Evolutionary conservation across 2,888 invertebrate species (phyloP), one percentile per base, ranked within the genome.

Genomic region (Atethmia centrago): DNA sequence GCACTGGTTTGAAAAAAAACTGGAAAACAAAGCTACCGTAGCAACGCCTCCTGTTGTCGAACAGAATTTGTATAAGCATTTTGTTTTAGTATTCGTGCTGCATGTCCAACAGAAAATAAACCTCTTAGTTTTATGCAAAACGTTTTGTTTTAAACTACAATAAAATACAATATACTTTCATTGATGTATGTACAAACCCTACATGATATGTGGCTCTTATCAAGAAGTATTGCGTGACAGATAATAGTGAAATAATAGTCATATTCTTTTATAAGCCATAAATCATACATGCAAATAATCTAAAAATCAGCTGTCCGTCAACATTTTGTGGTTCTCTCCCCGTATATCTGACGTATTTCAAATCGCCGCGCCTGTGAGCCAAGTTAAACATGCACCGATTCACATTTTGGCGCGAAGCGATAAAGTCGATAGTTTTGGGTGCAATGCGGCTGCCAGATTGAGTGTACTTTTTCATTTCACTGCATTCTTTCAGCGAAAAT

Each of bases 391-490:
- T 85, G 85, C 87, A 80, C 56, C 82, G 71, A 73, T 85, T 82
- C 81, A 86, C 87, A 84, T 80, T 85, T 87, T 86, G 83, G 83
- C 85, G 80, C 66, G 78, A 78, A 84, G 67, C 74, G 67, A 78
- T 75, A 75, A 81, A 82, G 83, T 86, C 85, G 71, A 89, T 89
- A 87, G 85, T 81, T 89, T 84, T 84, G 82, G 82, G 85, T 88
- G 90, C 90, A 91, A 84, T 90, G 91, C 89, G 85, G 90, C 89
- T 87, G 80, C 83, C 77, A 87, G 82, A 84, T 79, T 75, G 74
- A 59, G 47, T 4, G 31, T 2, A 4, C 4, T 84, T 82, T 83
- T 81, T 83, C 75, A 80, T 75, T 82, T 73, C 72, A 72, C 62
- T 84, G 76, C 73, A 77, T 82, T 84, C 69, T 80, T 82, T 28